Conservation (phyloP, 2,888 invertebrate genomes). For the Tenthredo scrophulariae region DNA sequence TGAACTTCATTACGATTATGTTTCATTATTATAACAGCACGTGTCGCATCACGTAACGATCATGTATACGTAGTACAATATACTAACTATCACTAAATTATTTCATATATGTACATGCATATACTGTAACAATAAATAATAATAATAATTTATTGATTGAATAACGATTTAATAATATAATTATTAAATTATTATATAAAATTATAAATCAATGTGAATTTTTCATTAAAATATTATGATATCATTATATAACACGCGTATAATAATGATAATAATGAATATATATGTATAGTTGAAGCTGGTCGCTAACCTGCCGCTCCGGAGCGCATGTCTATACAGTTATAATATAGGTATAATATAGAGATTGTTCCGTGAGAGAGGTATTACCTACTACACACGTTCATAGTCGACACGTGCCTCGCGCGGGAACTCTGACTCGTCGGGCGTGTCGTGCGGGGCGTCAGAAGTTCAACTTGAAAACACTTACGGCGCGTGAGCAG, state of each 20-base stretch:
- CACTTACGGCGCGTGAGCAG: neutral
- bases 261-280: neutral
- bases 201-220: too few species aligned
- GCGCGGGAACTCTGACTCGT: neutral
- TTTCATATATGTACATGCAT: too few species aligned
- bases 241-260: too few species aligned
- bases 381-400: neutral
- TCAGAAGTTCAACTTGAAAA: conserved; percentile 3
- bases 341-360: neutral
- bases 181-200: too few species aligned
- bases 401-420: neutral
- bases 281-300: neutral
- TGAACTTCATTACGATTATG: conserved; percentile 31
- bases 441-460: neutral
- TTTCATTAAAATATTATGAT: too few species aligned
- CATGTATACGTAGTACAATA: too few species aligned
- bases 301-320: too few species aligned
- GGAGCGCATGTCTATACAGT: neutral
- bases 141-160: too few species aligned
- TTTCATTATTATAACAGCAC: neutral
- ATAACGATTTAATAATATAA: too few species aligned
- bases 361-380: neutral
- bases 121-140: too few species aligned
- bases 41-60: neutral
- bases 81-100: too few species aligned